Evolutionary conservation across 2,113 vertebrate genomes (phyloP), one percentile per base, ranked within the genome.

Genomic region (Sclerurus mexicanus): DNA sequence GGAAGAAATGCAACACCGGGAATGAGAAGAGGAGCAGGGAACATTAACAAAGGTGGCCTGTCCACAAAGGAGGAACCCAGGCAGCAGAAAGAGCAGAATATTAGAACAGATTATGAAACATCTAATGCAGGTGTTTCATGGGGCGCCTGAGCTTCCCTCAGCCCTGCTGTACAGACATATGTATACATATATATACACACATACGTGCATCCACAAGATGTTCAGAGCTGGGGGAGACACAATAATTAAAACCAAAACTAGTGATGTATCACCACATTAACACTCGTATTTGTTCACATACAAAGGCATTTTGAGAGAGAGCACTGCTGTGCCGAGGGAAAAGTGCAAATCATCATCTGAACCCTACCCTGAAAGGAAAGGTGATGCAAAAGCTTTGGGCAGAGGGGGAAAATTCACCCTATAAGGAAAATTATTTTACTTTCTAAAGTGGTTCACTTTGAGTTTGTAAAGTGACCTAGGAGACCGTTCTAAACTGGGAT

Each of bases 401-500:
- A 18, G 13, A 87, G 14, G 7, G 27, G 18, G 55, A 31, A 74
- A 93, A 85, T 53, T 89, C 80, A 74, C 91, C 90, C 73, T 93
- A 87, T 80, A 88, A 94, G 85, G 87, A 33, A 76, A 96, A 90
- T 93, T 35, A 40, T 75, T 93, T 89, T 91, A 39, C 67, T 84
- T 67, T 67, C 83, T 88, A 88, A 95, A 93, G 44, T 94, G 85
- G 89, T 89, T 87, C 25, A 8, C 58, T 88, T 55, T 58, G 75
- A 64, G 69, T 68, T 90, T 94, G 47, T n/a, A 12, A 88, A 93
- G 35, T 82, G 88, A 95, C 89, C 85, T 94, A 79, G 60, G 71
- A 95, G 72, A 46, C 81, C 82, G 55, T 81, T 97, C 95, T 96
- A 97, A 94, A 95, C 85, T 33, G 66, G 75, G 93, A 93, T 85